These are phyloP conservation scores for Eurytoma adleriae DNA, from an alignment of 2,888 invertebrate species.

Conservation along the genomic window DNA sequence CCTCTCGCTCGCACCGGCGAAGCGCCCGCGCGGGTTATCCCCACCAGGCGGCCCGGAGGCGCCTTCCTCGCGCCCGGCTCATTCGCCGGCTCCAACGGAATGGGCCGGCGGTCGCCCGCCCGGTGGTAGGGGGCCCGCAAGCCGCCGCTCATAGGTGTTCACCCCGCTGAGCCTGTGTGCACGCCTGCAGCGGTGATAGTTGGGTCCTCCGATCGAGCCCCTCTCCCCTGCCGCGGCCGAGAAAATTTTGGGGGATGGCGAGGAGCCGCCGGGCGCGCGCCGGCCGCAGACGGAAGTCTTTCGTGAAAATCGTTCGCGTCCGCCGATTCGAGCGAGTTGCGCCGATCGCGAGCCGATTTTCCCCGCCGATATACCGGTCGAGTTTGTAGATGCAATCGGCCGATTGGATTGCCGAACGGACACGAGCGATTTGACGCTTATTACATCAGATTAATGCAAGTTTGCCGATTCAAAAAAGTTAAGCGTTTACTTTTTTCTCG, in stretches of 20 bases:
- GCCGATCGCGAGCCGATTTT: too few species aligned
- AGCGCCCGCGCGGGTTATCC: slow-evolving; percentile 31
- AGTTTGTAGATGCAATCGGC: too few species aligned
- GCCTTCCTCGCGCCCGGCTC: slow-evolving; percentile 9
- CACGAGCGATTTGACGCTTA: too few species aligned
- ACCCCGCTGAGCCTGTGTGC: background rate
- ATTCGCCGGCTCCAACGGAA: slow-evolving; percentile 68
- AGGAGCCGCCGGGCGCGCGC: too few species aligned
- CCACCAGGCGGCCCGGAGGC: slow-evolving; percentile 23
- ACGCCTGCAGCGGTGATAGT: background rate
- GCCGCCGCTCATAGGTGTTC: background rate
- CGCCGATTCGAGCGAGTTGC: too few species aligned
- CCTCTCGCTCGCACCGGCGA: slow-evolving; percentile 9
- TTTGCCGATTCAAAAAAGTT: too few species aligned
- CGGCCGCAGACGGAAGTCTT: too few species aligned
- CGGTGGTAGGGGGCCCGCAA: background rate
- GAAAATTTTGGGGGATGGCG: slow-evolving; percentile 16
- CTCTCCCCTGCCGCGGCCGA: background rate
- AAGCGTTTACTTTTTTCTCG: too few species aligned
- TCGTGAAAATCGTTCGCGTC: too few species aligned
- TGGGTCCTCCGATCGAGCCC: background rate
- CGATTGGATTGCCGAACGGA: too few species aligned
- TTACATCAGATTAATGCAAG: too few species aligned
- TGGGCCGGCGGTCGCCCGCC: slow-evolving; percentile 63
- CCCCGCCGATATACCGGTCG: too few species aligned